Evolutionary conservation across 2,888 invertebrate species (phyloP).

Genomic region (Caprella mutica): DNA sequence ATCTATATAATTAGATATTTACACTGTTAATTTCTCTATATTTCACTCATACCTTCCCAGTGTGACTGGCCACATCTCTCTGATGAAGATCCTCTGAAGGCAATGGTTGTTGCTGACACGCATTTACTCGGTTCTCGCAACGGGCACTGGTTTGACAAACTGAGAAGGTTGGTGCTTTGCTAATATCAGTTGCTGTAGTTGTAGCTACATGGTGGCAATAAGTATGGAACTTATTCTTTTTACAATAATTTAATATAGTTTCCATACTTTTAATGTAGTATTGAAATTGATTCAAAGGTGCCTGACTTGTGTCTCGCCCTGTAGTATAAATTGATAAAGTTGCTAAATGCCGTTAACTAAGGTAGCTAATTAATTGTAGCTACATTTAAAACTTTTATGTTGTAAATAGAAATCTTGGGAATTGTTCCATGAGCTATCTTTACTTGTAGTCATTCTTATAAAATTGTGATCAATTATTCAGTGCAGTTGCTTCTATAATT

Average conservation of each 20-base stretch:
- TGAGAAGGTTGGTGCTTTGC: conserved; percentile 49
- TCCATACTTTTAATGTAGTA: too few relatives aligned
- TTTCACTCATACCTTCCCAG: conserved; percentile 11
- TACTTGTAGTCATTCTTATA: not conserved
- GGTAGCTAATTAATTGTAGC: too few relatives aligned
- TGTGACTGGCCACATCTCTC: conserved; percentile 22
- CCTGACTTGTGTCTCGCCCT: too few relatives aligned
- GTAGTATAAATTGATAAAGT: too few relatives aligned
- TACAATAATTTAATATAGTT: too few relatives aligned
- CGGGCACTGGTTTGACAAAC: conserved; percentile 93
- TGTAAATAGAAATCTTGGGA: too few relatives aligned
- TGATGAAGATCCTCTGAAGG: conserved; percentile 45
- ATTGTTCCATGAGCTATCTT: too few relatives aligned
- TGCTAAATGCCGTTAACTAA: too few relatives aligned
- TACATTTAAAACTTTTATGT: too few relatives aligned
- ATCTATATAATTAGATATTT: conserved; percentile 42
- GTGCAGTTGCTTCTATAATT: not conserved
- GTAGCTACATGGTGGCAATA: too few relatives aligned
- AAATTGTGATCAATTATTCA: not conserved
- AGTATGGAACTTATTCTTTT: too few relatives aligned
- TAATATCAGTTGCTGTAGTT: not conserved
- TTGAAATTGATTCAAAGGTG: too few relatives aligned
- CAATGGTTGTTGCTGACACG: conserved; percentile 82
- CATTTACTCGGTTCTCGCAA: conserved; percentile 73
- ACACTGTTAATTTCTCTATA: conserved; percentile 41